Evolutionary conservation across 2,113 vertebrate genomes (phyloP).

Genomic region (Leptosomus discolor): DNA sequence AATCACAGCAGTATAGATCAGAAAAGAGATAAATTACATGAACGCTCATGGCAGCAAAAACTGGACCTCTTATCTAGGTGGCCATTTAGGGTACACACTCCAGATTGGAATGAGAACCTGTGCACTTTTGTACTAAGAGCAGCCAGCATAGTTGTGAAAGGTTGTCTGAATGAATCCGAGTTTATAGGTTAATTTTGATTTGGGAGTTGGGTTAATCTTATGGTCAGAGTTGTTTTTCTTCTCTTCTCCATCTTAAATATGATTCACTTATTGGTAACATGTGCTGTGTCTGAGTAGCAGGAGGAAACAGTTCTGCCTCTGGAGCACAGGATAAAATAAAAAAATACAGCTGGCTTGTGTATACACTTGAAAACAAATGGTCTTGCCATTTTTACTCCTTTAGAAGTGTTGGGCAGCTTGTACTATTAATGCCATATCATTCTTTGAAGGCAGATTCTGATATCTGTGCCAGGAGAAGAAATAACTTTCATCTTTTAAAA

Average conservation of each 20-base stretch:
- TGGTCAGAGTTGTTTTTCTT: conserved; percentile 39
- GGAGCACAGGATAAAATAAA: conserved; percentile 25
- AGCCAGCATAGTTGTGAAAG: neutral
- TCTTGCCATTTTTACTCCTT: conserved; percentile 15
- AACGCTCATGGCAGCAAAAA: neutral
- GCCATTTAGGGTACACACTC: neutral
- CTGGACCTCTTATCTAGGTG: neutral
- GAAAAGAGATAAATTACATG: neutral
- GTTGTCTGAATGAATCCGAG: neutral
- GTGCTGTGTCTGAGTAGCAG: conserved; percentile 43
- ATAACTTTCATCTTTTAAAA: conserved; percentile 55
- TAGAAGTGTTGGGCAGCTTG: conserved; percentile 61
- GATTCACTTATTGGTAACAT: conserved; percentile 61
- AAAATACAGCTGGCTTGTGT: conserved; percentile 51
- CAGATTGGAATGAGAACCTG: neutral
- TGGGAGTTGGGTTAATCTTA: neutral
- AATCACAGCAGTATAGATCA: neutral
- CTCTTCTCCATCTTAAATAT: conserved; percentile 38
- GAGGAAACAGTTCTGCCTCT: conserved; percentile 45
- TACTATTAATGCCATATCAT: conserved; percentile 55
- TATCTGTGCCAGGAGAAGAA: conserved; percentile 57
- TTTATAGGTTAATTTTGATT: conserved; percentile 18
- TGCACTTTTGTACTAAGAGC: neutral
- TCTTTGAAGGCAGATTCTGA: conserved; percentile 49
- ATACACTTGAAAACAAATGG: conserved; percentile 20